Evolutionary conservation across 2,888 invertebrate species (phyloP).

Genomic region (Diarsia rubi): DNA sequence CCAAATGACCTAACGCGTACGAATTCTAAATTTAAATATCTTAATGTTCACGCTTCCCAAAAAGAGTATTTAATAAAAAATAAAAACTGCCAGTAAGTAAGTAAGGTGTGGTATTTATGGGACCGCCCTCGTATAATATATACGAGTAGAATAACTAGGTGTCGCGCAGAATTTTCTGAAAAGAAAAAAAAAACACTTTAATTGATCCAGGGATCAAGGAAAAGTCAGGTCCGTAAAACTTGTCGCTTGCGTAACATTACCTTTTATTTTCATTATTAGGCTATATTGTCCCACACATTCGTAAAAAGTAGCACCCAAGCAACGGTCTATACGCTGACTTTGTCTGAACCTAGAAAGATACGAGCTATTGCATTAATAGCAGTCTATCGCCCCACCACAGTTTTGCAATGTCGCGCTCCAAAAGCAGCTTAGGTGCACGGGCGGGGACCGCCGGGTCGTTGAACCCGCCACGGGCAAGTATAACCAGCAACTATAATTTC

Average conservation of each 20-base stretch:
- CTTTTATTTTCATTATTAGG: background rate
- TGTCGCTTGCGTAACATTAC: background rate
- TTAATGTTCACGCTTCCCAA: no score
- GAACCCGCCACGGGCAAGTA: slow-evolving; percentile 81
- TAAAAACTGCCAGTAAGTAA: no score
- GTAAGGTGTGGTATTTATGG: no score
- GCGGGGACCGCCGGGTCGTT: slow-evolving; percentile 81
- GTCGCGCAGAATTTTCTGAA: background rate
- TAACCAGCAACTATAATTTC: slow-evolving; percentile 72
- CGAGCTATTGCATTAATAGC: slow-evolving; percentile 47
- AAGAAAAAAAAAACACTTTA: background rate
- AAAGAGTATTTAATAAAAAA: no score
- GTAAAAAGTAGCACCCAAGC: background rate
- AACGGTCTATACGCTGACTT: slow-evolving; percentile 10
- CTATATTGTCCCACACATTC: no score
- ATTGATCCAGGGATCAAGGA: background rate
- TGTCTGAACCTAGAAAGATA: slow-evolving; percentile 32
- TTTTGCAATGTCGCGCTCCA: slow-evolving; percentile 85
- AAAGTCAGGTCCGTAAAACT: background rate
- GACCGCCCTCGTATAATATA: background rate
- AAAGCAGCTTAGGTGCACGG: slow-evolving; percentile 82
- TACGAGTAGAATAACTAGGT: background rate
- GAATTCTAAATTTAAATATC: no score
- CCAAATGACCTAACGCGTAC: no score
- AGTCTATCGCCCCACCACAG: slow-evolving; percentile 65